Conservation (phyloP, 2,888 invertebrate species). For the Tachina grossa region DNA sequence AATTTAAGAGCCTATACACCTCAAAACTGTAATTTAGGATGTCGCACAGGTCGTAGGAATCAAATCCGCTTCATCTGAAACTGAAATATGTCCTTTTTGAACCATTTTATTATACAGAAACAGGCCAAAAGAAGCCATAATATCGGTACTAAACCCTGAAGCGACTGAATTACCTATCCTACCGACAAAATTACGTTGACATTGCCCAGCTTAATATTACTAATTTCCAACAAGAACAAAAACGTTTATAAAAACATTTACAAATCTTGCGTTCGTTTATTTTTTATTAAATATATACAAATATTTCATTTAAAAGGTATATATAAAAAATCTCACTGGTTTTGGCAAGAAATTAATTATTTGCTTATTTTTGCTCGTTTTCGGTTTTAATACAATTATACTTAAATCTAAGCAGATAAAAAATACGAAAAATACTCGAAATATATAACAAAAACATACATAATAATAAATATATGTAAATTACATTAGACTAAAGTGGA, state of each 20-base stretch:
- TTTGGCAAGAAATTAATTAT: slow-evolving; percentile 36
- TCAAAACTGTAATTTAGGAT: too few species aligned
- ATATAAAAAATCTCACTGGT: slow-evolving; percentile 10
- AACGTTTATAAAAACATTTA: not conserved
- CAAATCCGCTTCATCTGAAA: too few species aligned
- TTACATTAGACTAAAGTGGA: slow-evolving; percentile 86
- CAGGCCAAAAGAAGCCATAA: too few species aligned
- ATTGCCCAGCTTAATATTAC: too few species aligned
- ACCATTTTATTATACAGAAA: too few species aligned
- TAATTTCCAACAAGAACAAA: not conserved
- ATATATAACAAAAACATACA: slow-evolving; percentile 47
- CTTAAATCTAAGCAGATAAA: slow-evolving; percentile 42
- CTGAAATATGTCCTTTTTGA: too few species aligned
- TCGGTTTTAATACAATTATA: not conserved
- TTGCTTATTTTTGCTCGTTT: slow-evolving; percentile 5
- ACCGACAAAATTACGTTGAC: too few species aligned
- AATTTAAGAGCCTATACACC: too few species aligned
- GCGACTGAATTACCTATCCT: too few species aligned
- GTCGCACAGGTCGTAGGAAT: too few species aligned
- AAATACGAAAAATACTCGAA: slow-evolving; percentile 36
- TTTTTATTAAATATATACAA: slow-evolving; percentile 18
- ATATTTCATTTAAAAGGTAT: not conserved
- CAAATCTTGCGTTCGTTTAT: not conserved
- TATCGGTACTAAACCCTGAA: too few species aligned
- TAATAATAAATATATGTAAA: slow-evolving; percentile 3